Evolutionary conservation across 2,888 invertebrate genomes (phyloP).

Genomic region (Drosophila sordidapex): DNA sequence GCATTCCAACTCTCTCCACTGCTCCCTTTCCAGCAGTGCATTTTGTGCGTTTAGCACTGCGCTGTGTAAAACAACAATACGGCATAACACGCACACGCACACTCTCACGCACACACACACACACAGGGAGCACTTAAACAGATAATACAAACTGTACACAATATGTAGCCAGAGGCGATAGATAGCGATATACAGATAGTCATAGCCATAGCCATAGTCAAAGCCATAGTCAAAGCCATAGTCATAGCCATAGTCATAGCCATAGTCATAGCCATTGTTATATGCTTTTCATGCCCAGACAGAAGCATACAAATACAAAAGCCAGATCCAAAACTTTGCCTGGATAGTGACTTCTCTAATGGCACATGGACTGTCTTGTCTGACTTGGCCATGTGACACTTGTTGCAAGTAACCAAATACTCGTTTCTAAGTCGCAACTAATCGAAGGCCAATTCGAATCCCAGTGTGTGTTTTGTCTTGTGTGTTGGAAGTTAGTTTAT

Average conservation of each 20-base stretch:
- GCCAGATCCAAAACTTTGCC: conserved; percentile 21
- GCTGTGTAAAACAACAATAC: conserved; percentile 47
- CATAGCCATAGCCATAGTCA: conserved; percentile 28
- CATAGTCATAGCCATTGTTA: not conserved
- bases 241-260: conserved; percentile 15
- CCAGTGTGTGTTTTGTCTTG: no score
- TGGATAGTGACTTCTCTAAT: not conserved
- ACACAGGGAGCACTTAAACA: conserved; percentile 1
- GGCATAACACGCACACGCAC: conserved; percentile 51
- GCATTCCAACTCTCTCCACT: not conserved
- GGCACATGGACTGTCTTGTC: conserved; percentile 35
- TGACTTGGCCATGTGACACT: not conserved
- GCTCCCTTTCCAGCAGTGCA: conserved; percentile 29
- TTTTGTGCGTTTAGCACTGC: conserved; percentile 44
- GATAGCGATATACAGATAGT: conserved; percentile 26
- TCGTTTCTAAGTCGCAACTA: not conserved
- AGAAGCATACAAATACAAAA: conserved; percentile 52
- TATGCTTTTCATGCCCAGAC: conserved; percentile 68
- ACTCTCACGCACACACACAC: not conserved
- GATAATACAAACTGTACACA: conserved; percentile 16
- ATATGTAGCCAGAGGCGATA: conserved; percentile 19
- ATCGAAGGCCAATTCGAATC: not conserved
- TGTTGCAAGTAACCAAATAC: conserved; percentile 1
- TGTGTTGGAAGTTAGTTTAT: not conserved
- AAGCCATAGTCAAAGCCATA: conserved; percentile 9